These are phyloP conservation scores for Echinops telfairi DNA, from an alignment of 2,113 vertebrate genomes.

Conservation along the genomic window DNA sequence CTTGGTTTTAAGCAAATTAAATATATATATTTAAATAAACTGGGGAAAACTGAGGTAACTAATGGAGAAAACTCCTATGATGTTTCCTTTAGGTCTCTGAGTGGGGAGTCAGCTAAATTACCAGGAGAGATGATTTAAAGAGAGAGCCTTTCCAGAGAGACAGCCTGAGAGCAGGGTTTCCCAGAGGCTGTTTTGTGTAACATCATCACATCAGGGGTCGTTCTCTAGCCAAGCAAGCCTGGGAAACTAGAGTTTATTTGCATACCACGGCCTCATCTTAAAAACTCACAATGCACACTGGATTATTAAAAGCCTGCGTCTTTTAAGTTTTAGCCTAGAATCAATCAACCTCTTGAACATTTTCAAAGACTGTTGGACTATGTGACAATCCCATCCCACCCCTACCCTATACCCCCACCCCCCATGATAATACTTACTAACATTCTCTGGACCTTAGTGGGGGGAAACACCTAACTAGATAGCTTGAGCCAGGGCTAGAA, in stretches of 20 bases:
- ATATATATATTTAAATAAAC: constrained; percentile 20
- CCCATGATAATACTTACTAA: constrained; percentile 9
- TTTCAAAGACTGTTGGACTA: constrained; percentile 59
- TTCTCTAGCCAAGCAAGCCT: constrained; percentile 66
- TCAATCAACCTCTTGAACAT: constrained; percentile 74
- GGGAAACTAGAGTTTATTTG: constrained; percentile 79
- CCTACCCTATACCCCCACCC: too few relatives aligned
- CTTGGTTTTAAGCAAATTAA: constrained; percentile 57
- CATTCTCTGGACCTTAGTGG: constrained; percentile 34
- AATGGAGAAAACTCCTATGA: constrained; percentile 53
- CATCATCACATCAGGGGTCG: background rate
- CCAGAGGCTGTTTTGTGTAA: constrained; percentile 74
- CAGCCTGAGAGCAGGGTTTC: constrained; percentile 64
- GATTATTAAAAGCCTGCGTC: constrained; percentile 69
- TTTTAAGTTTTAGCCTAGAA: constrained; percentile 66
- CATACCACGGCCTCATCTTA: constrained; percentile 70
- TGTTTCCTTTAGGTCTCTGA: constrained; percentile 39
- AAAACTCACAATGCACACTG: constrained; percentile 72
- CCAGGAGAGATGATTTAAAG: constrained; percentile 72
- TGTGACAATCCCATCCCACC: too few relatives aligned
- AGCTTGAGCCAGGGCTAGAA: constrained; percentile 6
- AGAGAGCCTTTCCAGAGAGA: constrained; percentile 59
- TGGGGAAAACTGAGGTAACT: constrained; percentile 4
- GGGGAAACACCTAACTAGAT: constrained; percentile 16
- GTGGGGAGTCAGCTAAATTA: constrained; percentile 71